Evolutionary conservation across 2,888 invertebrate species (phyloP).

Genomic region (Xylocampa areola): DNA sequence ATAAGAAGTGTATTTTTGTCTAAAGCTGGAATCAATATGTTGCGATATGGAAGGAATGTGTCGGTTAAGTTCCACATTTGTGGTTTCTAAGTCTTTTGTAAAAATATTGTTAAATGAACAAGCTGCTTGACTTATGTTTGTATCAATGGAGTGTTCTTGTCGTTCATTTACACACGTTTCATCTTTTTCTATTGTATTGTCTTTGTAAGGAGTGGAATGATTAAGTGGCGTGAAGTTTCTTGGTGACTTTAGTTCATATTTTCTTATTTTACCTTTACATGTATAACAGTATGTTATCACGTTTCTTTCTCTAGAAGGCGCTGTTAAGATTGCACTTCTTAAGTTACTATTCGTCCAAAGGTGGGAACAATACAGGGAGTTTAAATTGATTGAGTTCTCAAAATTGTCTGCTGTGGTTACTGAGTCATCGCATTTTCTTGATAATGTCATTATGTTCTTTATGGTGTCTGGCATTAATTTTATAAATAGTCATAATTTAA

Average conservation of each 20-base stretch:
- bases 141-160: slow-evolving; percentile 62
- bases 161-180: slow-evolving; percentile 54
- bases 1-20: slow-evolving; percentile 81
- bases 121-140: slow-evolving; percentile 58
- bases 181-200: slow-evolving; percentile 54
- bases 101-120: slow-evolving; percentile 59
- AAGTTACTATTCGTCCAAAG: slow-evolving; percentile 81
- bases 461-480: slow-evolving; percentile 34
- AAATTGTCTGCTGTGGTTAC: slow-evolving; percentile 64
- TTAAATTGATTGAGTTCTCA: slow-evolving; percentile 76
- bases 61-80: slow-evolving; percentile 65
- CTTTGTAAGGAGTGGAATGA: slow-evolving; percentile 82
- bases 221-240: slow-evolving; percentile 76
- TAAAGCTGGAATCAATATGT: slow-evolving; percentile 80
- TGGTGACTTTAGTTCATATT: slow-evolving; percentile 79
- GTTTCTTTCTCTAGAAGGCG: slow-evolving; percentile 71
- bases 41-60: slow-evolving; percentile 85
- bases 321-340: slow-evolving; percentile 75
- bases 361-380: slow-evolving; percentile 82
- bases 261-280: slow-evolving; percentile 85
- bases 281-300: slow-evolving; percentile 80
- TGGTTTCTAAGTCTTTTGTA: slow-evolving; percentile 57
- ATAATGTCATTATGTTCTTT: slow-evolving; percentile 73
- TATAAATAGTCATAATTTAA: slow-evolving; percentile 35
- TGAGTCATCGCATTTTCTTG: slow-evolving; percentile 68